Percentiles rank a stretch among this genome's conserved stretches.
Evolutionary conservation across 2,888 invertebrate species (phyloP).

Genomic region (Drosophila testacea): DNA sequence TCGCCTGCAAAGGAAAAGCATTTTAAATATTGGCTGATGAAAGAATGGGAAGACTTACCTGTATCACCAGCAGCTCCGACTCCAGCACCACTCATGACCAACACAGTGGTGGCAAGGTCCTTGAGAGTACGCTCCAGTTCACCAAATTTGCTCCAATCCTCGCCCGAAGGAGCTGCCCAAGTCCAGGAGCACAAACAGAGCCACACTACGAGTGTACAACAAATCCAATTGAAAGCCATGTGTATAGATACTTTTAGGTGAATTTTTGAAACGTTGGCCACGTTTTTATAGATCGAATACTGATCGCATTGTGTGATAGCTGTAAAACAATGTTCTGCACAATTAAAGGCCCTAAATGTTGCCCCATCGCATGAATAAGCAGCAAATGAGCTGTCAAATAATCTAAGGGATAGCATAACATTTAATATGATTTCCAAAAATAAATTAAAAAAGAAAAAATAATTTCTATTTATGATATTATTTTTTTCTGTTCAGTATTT

Average conservation of each 20-base stretch:
- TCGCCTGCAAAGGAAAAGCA: background rate
- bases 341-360: conserved; percentile 48
- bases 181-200: conserved; percentile 17
- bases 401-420: background rate
- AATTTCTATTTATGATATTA: too few species aligned
- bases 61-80: background rate
- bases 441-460: too few species aligned
- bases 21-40: background rate
- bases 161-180: conserved; percentile 55
- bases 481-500: too few species aligned
- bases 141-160: conserved; percentile 46
- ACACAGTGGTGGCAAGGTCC: conserved; percentile 64
- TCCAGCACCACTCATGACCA: conserved; percentile 49
- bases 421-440: too few species aligned
- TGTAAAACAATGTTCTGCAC: conserved; percentile 35
- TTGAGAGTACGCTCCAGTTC: conserved; percentile 63
- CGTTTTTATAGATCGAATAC: conserved; percentile 31
- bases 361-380: conserved; percentile 35
- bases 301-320: conserved; percentile 2
- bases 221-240: conserved; percentile 42
- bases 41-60: conserved; percentile 2
- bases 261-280: background rate
- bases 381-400: conserved; percentile 50
- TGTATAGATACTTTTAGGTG: background rate
- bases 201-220: conserved; percentile 24